phyloP scores from a whole-genome alignment of 2,888 invertebrate species.

The Electrophaes corylata region DNA sequence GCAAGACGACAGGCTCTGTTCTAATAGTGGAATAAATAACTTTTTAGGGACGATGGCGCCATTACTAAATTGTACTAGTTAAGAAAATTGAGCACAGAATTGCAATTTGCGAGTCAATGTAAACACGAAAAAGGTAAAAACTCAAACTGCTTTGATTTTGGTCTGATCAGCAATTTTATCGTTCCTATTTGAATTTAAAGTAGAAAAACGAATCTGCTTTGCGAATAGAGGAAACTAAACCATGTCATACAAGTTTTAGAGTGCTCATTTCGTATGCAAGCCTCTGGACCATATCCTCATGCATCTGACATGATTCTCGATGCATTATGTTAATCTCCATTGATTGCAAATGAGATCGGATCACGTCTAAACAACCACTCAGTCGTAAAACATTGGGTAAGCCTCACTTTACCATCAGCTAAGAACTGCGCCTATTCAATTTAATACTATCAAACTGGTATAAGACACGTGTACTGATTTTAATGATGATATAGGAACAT shows the following conservation, averaged over 20 bases:
- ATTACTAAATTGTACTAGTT: too few relatives aligned
- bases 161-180: not conserved
- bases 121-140: not conserved
- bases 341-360: conserved; percentile 77
- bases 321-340: conserved; percentile 75
- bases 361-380: conserved; percentile 50
- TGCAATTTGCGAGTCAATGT: not conserved
- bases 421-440: conserved; percentile 17
- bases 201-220: not conserved
- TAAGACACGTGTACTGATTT: not conserved
- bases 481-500: not conserved
- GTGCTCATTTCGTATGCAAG: conserved; percentile 8
- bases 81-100: too few relatives aligned
- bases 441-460: conserved; percentile 10
- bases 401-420: conserved; percentile 9
- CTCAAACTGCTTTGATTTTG: not conserved
- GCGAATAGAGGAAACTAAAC: not conserved
- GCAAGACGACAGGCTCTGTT: too few relatives aligned
- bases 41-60: too few relatives aligned
- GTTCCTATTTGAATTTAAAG: not conserved
- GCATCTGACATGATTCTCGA: conserved; percentile 57
- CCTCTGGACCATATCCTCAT: conserved; percentile 36
- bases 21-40: too few relatives aligned
- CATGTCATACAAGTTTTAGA: not conserved
- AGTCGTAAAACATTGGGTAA: conserved; percentile 32